These are phyloP conservation scores for Erebia palarica DNA, from an alignment of 2,888 invertebrate genomes.

Conservation along the genomic window DNA sequence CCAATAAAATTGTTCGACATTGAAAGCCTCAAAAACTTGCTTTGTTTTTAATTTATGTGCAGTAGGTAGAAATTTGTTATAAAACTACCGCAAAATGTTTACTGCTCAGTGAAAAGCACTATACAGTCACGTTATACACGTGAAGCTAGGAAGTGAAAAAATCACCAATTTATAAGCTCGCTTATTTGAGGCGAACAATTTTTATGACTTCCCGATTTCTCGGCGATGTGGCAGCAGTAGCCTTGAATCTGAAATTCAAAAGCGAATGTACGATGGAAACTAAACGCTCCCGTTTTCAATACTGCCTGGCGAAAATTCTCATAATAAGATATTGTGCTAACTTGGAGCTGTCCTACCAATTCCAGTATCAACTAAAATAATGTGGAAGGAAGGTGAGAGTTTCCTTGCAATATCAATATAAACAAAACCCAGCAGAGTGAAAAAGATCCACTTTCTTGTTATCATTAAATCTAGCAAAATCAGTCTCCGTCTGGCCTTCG, in stretches of 20 bases:
- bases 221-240: not conserved
- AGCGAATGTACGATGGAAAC: not conserved
- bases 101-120: constrained; percentile 1
- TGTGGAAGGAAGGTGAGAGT: not conserved
- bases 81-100: not conserved
- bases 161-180: constrained; percentile 5
- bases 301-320: not conserved
- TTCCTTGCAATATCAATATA: not conserved
- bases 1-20: not conserved
- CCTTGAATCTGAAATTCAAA: constrained; percentile 9
- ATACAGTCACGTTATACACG: not conserved
- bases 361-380: not conserved
- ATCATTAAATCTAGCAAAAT: not conserved
- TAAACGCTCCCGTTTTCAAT: not conserved
- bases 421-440: not conserved
- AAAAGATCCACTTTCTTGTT: not conserved
- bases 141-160: not conserved
- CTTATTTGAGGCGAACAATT: not conserved
- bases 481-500: not conserved
- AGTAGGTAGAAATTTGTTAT: not conserved
- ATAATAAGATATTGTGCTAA: not conserved
- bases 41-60: not conserved
- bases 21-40: not conserved
- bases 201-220: constrained; percentile 13
- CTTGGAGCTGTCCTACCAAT: not conserved